Base-by-base conservation (phyloP, 2,797 vertebrate genomes). In the Phoeniculus purpureus region DNA sequence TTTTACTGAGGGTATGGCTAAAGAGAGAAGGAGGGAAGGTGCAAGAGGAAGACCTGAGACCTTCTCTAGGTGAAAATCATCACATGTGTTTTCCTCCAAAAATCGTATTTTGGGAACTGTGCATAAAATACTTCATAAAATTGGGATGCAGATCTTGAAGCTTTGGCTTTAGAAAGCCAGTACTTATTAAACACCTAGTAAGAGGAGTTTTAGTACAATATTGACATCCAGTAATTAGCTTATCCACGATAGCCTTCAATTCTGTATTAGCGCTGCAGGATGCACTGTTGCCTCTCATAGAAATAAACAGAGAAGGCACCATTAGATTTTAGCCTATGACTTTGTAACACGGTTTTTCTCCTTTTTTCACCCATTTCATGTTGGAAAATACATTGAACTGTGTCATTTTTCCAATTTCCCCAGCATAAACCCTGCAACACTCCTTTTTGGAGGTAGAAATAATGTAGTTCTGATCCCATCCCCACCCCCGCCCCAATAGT, bases 221-320 rank as follows among this genome's bases (percentile, higher is more conserved):
- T 84, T 92, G 92, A 61, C 85, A 92, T 64, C 54, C 50, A 73
- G 62, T 81, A 91, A 88, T 93, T 92, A 90, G 37, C 78, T 94
- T 81, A 81, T 60, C 88, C 37, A 47, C 85, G 74, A 93, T 87
- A 85, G 66, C 84, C 67, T 80, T 92, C 87, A 81, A 56, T 87
- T 94, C 65, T 76, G 66, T 86, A 60, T 91, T 78, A 76, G 79
- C 25, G 59, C 60, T 67, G 51, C 66, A 29, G 29, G 20, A 45
- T 60, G 76, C 85, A 23, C 29, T 89, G 78, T 51, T 55, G 25
- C 56, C 29, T 81, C 75, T 56, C 72, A 17, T 4, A 40, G 65
- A 64, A 79, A 84, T 19, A 90, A 92, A 80, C 66, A 87, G 40
- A 72, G 73, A n/a, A 62, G 58, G 51, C 32, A 37, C 26, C 13